Percentiles rank a stretch among this genome's conserved stretches.
These are phyloP conservation scores for Leptodactylus fallax DNA, from an alignment of 2,797 vertebrate genomes.

Conservation along the genomic window DNA sequence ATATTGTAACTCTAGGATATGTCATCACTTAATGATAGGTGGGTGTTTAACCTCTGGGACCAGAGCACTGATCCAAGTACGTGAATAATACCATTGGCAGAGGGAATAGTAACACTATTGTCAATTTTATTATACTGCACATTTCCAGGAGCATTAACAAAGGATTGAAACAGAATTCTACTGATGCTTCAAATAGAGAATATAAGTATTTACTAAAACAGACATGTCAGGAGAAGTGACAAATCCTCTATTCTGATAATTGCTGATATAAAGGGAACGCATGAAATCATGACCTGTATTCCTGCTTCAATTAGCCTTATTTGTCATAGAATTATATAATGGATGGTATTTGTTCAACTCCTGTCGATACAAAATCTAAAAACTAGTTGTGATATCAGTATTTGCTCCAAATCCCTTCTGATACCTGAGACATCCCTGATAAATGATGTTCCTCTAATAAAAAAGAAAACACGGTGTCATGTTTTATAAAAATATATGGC, in stretches of 20 bases:
- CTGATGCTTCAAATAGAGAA: not conserved
- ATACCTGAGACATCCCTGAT: slow-evolving; percentile 29
- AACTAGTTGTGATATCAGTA: slow-evolving; percentile 15
- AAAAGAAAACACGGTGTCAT: slow-evolving; percentile 37
- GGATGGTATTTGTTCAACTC: not conserved
- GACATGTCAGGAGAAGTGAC: not conserved
- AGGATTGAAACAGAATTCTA: not conserved
- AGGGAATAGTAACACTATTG: too few relatives aligned
- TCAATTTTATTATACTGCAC: not conserved
- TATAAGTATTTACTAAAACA: not conserved
- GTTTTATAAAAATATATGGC: slow-evolving; percentile 52
- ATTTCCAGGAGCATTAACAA: not conserved
- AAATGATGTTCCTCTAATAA: slow-evolving; percentile 39
- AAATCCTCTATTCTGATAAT: not conserved
- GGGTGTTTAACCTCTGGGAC: too few relatives aligned
- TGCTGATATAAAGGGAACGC: not conserved
- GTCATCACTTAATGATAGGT: too few relatives aligned
- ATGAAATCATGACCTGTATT: not conserved
- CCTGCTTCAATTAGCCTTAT: not conserved
- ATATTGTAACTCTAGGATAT: too few relatives aligned
- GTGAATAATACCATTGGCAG: too few relatives aligned
- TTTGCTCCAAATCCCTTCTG: slow-evolving; percentile 43
- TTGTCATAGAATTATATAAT: slow-evolving; percentile 15
- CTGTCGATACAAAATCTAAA: slow-evolving; percentile 13
- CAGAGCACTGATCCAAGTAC: too few relatives aligned